phyloP scores from a whole-genome alignment of 2,888 invertebrate genomes.

The Leptinotarsa juncta region DNA sequence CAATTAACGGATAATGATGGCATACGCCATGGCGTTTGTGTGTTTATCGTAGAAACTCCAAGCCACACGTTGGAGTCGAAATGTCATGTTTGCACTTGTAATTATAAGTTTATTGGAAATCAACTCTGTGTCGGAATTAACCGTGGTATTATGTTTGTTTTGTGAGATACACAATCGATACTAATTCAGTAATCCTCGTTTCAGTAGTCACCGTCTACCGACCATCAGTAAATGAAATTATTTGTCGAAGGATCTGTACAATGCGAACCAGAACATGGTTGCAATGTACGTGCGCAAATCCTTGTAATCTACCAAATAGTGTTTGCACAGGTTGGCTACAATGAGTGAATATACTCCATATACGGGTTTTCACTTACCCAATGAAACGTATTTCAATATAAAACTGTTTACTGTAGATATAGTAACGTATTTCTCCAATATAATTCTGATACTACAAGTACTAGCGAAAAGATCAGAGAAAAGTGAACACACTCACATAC shows the following conservation, averaged over 20 bases:
- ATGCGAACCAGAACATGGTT: slow-evolving; percentile 3
- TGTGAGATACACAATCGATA: slow-evolving; percentile 60
- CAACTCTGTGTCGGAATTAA: slow-evolving; percentile 49
- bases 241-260: slow-evolving; percentile 26
- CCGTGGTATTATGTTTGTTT: slow-evolving; percentile 54
- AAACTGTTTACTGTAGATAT: too few species aligned
- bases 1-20: slow-evolving; percentile 2
- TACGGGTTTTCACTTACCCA: too few species aligned
- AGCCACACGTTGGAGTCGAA: slow-evolving; percentile 55
- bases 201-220: not conserved
- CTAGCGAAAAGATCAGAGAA: too few species aligned
- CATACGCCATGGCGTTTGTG: slow-evolving; percentile 24
- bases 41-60: slow-evolving; percentile 28
- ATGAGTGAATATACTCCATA: not conserved
- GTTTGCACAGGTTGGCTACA: not conserved
- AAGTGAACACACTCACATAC: too few species aligned
- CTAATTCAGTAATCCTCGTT: slow-evolving; percentile 56
- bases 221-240: slow-evolving; percentile 29
- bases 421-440: too few species aligned
- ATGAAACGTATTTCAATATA: too few species aligned
- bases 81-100: slow-evolving; percentile 62
- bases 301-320: not conserved
- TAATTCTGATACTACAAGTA: too few species aligned
- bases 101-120: slow-evolving; percentile 60
- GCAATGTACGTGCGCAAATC: not conserved